Percentiles rank a stretch among this genome's conserved stretches.
Evolutionary conservation across 2,797 vertebrate species (phyloP).

Genomic region (Serranus cabrilla): DNA sequence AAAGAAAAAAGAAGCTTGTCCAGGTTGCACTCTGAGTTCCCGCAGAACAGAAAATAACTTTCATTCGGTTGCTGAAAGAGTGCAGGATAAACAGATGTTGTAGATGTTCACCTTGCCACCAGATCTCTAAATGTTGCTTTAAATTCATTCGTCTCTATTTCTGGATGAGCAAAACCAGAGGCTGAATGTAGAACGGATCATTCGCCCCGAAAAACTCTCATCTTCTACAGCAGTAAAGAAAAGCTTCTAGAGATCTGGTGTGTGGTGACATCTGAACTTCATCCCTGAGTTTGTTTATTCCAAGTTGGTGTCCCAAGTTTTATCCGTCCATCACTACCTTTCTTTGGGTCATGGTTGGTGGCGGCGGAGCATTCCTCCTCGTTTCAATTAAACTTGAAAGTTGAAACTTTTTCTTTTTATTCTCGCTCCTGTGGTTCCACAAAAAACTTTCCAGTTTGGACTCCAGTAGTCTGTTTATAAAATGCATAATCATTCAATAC

Average conservation of each 20-base stretch:
- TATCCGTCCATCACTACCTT: conserved; percentile 9
- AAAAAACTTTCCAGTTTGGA: neutral
- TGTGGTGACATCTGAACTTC: conserved; percentile 31
- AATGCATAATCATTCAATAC: neutral
- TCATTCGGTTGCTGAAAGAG: neutral
- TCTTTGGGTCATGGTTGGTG: conserved; percentile 8
- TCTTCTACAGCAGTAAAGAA: neutral
- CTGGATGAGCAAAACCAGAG: conserved; percentile 18
- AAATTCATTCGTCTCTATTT: conserved; percentile 9
- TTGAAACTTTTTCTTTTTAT: conserved; percentile 3
- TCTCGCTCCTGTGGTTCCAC: neutral
- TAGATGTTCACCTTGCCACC: conserved; percentile 12
- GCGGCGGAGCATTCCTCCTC: conserved; percentile 2
- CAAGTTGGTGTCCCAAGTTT: conserved; percentile 18
- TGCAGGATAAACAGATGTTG: conserved; percentile 14
- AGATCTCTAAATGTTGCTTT: conserved; percentile 10
- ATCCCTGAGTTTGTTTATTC: conserved; percentile 36
- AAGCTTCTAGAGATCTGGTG: neutral
- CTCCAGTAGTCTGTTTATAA: neutral
- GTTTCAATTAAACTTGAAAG: conserved; percentile 17
- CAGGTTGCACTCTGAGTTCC: neutral
- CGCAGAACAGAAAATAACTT: neutral
- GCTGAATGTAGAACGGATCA: conserved; percentile 7
- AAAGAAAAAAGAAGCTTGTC: conserved; percentile 14
- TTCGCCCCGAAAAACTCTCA: conserved; percentile 1